Conservation (phyloP, 30 jellyfish, hydroid and myxozoan species). For the Morbakka virulenta region DNA sequence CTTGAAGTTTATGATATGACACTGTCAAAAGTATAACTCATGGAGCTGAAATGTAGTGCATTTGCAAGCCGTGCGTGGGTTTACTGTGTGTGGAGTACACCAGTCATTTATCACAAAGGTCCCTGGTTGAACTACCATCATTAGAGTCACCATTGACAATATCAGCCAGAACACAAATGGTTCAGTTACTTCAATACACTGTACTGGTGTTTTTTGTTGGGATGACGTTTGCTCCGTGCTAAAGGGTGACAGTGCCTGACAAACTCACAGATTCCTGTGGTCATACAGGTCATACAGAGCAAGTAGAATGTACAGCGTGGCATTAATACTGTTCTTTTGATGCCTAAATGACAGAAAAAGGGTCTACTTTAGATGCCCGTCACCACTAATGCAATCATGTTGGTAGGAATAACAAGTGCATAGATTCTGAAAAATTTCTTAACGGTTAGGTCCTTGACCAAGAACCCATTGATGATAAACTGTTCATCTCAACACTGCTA, state of each 20-base stretch:
- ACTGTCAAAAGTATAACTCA: too few relatives aligned
- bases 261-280: too few relatives aligned
- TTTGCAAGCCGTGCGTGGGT: too few relatives aligned
- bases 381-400: not conserved
- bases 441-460: conserved; percentile 2
- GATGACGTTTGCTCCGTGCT: too few relatives aligned
- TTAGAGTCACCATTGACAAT: conserved; percentile 62
- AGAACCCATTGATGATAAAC: conserved; percentile 8
- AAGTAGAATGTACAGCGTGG: not conserved
- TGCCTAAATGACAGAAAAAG: not conserved
- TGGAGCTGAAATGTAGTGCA: too few relatives aligned
- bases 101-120: too few relatives aligned
- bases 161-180: conserved; percentile 46
- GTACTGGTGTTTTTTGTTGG: conserved; percentile 57
- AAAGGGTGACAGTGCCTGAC: too few relatives aligned
- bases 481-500: conserved; percentile 40
- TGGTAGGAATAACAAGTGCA: conserved; percentile 9
- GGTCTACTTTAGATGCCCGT: conserved; percentile 16
- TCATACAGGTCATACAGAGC: conserved; percentile 11
- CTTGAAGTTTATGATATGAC: too few relatives aligned
- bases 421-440: not conserved
- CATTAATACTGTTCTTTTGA: not conserved
- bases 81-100: too few relatives aligned
- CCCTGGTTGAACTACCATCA: too few relatives aligned
- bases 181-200: conserved; percentile 20